Evolutionary conservation across 1,140 invertebrate genomes (phyloP), one percentile per base, ranked within the genome.

Genomic region (Odontomachus brunneus): DNA sequence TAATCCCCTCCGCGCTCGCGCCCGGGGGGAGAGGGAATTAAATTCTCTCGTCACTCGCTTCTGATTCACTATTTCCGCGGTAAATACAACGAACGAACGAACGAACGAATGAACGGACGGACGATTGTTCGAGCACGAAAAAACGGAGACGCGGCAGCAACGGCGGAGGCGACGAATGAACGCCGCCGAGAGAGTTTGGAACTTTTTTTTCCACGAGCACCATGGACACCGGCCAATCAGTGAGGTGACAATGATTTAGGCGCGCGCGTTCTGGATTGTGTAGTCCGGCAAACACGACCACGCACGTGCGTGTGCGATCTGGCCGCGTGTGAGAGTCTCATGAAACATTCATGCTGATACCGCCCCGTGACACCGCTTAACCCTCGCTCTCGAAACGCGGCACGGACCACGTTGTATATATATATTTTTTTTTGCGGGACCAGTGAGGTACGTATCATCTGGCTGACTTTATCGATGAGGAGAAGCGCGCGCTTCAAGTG

Each of bases 331-430:
- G 29, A 12, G 71, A 71, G 65, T 60, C 86, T 88, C 87, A 88
- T 88, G 87, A 88, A 88, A 88, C 71, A 88, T 88, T 88, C 87
- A 88, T 88, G 83, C 44, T 75, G 71, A 88, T 73, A 84, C 75
- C 44, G 83, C 63, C 83, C 76, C 83, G 83, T 84, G 87, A 88
- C 86, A 88, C 72, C 76, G 87, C 83, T 88, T 88, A 88, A 88
- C 80, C 78, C 72, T 82, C 86, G 63, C 51, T 80, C 65, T 80
- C 75, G 57, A 80, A 80, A 80, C 51, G 38, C 51, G 26, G 51
- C 48, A 71, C 69, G 69, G 51, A 51, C 51, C n/a, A 48, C 65
- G 38, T 26, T 80, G 65, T 71, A 80, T 44, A 11, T 44, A 11
- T 11, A 11, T 44, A 44, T 44, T 44, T 9, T 80, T 80, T 69